Evolutionary conservation across 2,113 vertebrate genomes (phyloP).

Genomic region (Aix galericulata): DNA sequence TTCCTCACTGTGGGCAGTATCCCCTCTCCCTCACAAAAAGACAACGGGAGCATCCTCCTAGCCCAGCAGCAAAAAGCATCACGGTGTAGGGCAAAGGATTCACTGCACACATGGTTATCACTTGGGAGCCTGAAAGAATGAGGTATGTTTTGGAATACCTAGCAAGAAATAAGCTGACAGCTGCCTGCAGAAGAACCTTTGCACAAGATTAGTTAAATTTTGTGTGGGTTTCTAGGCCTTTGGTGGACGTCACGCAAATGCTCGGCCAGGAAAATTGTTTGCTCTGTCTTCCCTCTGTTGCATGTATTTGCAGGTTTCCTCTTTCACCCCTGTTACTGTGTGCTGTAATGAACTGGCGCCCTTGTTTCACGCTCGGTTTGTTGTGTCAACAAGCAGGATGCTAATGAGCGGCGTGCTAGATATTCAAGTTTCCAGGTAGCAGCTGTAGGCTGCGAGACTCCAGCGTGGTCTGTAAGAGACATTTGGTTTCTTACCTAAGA

Average conservation of each 20-base stretch:
- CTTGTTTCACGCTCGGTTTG: background rate
- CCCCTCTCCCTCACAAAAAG: rapidly evolving
- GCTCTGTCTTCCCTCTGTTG: background rate
- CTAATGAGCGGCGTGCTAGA: rapidly evolving
- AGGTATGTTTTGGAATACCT: background rate
- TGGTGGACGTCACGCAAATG: background rate
- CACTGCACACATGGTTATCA: background rate
- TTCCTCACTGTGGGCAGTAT: background rate
- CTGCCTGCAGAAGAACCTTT: background rate
- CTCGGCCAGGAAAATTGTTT: background rate
- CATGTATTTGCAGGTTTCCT: background rate
- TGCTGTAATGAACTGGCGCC: rapidly evolving
- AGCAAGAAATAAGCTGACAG: background rate
- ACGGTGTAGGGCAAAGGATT: background rate
- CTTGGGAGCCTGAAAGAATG: background rate
- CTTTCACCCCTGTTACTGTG: background rate
- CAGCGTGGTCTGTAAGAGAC: rapidly evolving
- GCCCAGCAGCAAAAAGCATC: background rate
- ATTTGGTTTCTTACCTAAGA: background rate
- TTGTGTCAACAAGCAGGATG: background rate
- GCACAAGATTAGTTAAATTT: background rate
- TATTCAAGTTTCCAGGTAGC: background rate
- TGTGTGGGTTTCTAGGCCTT: background rate
- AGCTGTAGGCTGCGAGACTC: background rate
- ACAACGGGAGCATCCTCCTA: background rate